These are phyloP conservation scores for Setipinna tenuifilis DNA, from an alignment of 2,797 vertebrate genomes.

Conservation along the genomic window DNA sequence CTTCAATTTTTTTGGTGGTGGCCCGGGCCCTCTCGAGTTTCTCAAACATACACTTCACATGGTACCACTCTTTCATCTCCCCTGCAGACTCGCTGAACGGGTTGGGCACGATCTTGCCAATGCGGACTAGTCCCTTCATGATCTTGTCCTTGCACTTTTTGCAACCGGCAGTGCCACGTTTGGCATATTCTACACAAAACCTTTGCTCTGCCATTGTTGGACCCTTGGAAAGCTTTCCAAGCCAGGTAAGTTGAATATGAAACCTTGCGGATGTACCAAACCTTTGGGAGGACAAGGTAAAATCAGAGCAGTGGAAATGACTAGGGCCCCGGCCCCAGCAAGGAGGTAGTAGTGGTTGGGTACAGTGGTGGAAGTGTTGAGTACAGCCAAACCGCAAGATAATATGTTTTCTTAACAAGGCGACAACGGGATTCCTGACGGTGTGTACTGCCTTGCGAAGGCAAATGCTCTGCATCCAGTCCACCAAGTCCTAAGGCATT, in stretches of 20 bases:
- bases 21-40: conserved; percentile 92
- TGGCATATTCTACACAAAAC: conserved; percentile 96
- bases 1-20: conserved; percentile 95
- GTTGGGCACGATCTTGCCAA: conserved; percentile 95
- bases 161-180: conserved; percentile 93
- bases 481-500: not conserved
- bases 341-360: not conserved
- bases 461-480: conserved; percentile 77
- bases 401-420: not conserved
- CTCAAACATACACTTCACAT: conserved; percentile 95
- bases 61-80: conserved; percentile 99
- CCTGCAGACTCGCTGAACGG: conserved; percentile 95
- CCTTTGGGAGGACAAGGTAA: conserved; percentile 22
- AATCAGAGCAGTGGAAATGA: conserved; percentile 19
- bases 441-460: conserved; percentile 54
- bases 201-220: conserved; percentile 89
- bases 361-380: conserved; percentile 23
- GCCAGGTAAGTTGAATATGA: conserved; percentile 33
- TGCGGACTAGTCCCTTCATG: conserved; percentile 88
- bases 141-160: conserved; percentile 99
- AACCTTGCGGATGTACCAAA: conserved; percentile 15
- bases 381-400: conserved; percentile 22
- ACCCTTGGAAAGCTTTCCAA: conserved; percentile 50
- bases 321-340: not conserved
- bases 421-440: conserved; percentile 50